These are phyloP conservation scores for Lordiphosa fenestrarum DNA, from an alignment of 2,888 invertebrate genomes.

Conservation along the genomic window DNA sequence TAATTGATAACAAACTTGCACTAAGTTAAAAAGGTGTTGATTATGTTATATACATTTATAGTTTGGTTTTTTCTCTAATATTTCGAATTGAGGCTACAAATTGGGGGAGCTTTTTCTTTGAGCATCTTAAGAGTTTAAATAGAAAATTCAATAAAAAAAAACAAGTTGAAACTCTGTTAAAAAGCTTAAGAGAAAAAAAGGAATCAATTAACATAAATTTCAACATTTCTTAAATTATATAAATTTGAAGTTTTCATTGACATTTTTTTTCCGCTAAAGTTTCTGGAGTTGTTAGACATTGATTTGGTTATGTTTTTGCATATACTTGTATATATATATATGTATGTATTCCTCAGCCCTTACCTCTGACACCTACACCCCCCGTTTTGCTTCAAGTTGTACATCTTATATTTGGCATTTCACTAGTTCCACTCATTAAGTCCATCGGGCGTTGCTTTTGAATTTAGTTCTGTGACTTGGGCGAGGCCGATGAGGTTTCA, in stretches of 20 bases:
- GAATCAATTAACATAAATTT: constrained; percentile 1
- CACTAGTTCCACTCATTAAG: constrained; percentile 21
- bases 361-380: constrained; percentile 26
- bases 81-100: constrained; percentile 25
- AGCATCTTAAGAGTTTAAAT: constrained; percentile 36
- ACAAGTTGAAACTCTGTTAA: neutral
- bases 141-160: neutral
- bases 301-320: constrained; percentile 27
- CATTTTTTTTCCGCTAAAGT: constrained; percentile 46
- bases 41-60: constrained; percentile 44
- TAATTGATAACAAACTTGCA: constrained; percentile 51
- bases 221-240: constrained; percentile 5
- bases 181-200: too few relatives aligned
- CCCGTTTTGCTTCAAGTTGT: constrained; percentile 26
- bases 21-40: constrained; percentile 42
- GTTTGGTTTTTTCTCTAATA: constrained; percentile 16
- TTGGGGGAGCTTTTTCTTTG: constrained; percentile 41
- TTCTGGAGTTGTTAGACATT: constrained; percentile 40
- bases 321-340: constrained; percentile 35
- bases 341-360: constrained; percentile 51
- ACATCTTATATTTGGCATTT: constrained; percentile 30
- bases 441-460: constrained; percentile 25
- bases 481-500: constrained; percentile 35
- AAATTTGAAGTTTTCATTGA: constrained; percentile 1
- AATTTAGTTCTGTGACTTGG: constrained; percentile 52